Conservation (phyloP, 1,140 invertebrate species). For the Drosophila truncata region DNA sequence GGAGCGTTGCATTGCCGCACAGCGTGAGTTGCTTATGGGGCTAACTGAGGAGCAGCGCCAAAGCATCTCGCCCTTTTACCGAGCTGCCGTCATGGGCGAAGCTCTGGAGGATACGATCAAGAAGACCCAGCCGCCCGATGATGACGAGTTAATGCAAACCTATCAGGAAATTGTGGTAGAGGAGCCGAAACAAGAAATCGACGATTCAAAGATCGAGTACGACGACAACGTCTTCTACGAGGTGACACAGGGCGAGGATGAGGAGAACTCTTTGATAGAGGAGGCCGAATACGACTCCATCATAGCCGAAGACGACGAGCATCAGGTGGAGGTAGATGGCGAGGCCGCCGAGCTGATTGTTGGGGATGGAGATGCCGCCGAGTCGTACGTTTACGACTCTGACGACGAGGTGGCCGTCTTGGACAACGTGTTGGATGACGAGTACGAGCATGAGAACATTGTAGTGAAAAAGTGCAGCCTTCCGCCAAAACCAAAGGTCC, state of each 20-base stretch:
- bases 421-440: constrained; percentile 69
- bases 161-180: constrained; percentile 44
- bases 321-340: constrained; percentile 54
- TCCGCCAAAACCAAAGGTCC: constrained; percentile 63
- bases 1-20: constrained; percentile 66
- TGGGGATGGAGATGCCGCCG: constrained; percentile 60
- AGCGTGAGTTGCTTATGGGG: constrained; percentile 47
- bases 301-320: constrained; percentile 52
- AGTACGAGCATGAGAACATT: constrained; percentile 66
- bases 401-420: constrained; percentile 72
- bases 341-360: constrained; percentile 51
- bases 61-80: constrained; percentile 30
- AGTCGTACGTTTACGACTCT: constrained; percentile 65
- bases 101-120: constrained; percentile 10
- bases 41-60: constrained; percentile 52
- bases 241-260: constrained; percentile 53
- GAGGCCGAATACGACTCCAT: constrained; percentile 69
- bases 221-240: constrained; percentile 48
- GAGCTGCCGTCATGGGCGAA: constrained; percentile 35
- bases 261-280: constrained; percentile 53
- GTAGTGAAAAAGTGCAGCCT: constrained; percentile 69
- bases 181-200: constrained; percentile 40
- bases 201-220: constrained; percentile 49
- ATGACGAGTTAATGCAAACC: constrained; percentile 18
- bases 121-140: constrained; percentile 7